Evolutionary conservation across 2,113 vertebrate genomes (phyloP).

Genomic region (Epinephelus cyanopodus): DNA sequence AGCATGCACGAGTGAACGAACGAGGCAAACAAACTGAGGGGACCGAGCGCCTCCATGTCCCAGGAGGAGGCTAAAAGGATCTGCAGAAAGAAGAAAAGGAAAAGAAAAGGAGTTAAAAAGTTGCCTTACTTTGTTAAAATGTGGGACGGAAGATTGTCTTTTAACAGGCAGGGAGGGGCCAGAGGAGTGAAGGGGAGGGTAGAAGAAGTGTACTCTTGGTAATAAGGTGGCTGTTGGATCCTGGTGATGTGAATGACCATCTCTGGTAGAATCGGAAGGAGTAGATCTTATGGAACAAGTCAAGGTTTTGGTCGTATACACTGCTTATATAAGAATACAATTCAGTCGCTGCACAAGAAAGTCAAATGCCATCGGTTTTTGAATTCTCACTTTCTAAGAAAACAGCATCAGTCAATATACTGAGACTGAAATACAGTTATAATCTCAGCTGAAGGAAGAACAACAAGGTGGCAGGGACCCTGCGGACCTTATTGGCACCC

Average conservation of each 20-base stretch:
- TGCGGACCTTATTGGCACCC: not conserved
- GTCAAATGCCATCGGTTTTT: not conserved
- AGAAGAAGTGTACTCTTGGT: constrained; percentile 7
- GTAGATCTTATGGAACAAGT: not conserved
- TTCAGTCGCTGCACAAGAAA: not conserved
- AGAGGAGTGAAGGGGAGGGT: not conserved
- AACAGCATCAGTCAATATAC: not conserved
- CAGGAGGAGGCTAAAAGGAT: constrained; percentile 69
- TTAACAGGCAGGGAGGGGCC: not conserved
- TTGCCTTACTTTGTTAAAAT: constrained; percentile 44
- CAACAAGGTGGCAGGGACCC: not conserved
- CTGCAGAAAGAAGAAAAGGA: constrained; percentile 34
- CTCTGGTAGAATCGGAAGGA: not conserved
- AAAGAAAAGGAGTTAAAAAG: constrained; percentile 33
- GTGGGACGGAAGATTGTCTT: constrained; percentile 42
- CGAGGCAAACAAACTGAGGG: constrained; percentile 68
- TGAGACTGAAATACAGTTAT: not conserved
- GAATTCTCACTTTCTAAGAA: not conserved
- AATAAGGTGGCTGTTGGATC: not conserved
- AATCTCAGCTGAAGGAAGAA: not conserved
- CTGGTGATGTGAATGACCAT: not conserved
- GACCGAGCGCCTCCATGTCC: constrained; percentile 46
- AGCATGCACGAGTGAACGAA: constrained; percentile 51
- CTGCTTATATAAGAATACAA: not conserved
- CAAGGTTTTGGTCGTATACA: not conserved